Conservation (phyloP, 2,888 invertebrate genomes). For the Tuberolachnus salignus region DNA sequence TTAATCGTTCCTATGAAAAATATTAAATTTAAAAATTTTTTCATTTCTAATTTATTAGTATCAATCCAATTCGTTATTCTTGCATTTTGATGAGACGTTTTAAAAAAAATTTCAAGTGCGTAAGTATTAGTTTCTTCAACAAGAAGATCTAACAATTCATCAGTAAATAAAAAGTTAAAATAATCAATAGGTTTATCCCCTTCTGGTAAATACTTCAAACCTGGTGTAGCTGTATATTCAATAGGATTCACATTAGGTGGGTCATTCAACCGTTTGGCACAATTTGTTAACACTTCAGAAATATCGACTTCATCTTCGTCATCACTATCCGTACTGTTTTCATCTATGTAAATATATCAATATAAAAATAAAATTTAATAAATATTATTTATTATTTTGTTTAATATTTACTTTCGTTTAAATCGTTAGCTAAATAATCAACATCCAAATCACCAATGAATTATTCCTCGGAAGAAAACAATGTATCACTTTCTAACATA, state of each 20-base stretch:
- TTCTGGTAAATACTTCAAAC: slow-evolving; percentile 9
- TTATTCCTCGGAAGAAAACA: background rate
- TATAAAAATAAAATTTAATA: slow-evolving; percentile 9
- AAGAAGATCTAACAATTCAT: slow-evolving; percentile 22
- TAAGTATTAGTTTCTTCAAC: slow-evolving; percentile 17
- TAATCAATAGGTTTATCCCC: slow-evolving; percentile 22
- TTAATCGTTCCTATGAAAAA: background rate
- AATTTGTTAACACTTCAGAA: background rate
- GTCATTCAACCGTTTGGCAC: background rate
- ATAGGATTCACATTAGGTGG: slow-evolving; percentile 15
- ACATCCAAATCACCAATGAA: background rate
- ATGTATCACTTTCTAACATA: slow-evolving; percentile 6
- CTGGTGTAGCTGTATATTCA: slow-evolving; percentile 29
- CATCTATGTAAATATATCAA: background rate
- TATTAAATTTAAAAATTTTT: background rate
- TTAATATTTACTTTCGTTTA: slow-evolving; percentile 9
- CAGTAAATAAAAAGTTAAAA: slow-evolving; percentile 23
- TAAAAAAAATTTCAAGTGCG: background rate
- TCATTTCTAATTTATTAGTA: background rate
- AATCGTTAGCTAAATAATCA: slow-evolving; percentile 15
- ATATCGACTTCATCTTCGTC: background rate
- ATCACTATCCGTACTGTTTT: background rate
- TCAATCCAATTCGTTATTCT: background rate
- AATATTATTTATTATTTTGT: background rate
- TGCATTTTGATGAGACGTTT: no score